Conservation (phyloP, 2,888 invertebrate genomes). For the Melolontha melolontha region DNA sequence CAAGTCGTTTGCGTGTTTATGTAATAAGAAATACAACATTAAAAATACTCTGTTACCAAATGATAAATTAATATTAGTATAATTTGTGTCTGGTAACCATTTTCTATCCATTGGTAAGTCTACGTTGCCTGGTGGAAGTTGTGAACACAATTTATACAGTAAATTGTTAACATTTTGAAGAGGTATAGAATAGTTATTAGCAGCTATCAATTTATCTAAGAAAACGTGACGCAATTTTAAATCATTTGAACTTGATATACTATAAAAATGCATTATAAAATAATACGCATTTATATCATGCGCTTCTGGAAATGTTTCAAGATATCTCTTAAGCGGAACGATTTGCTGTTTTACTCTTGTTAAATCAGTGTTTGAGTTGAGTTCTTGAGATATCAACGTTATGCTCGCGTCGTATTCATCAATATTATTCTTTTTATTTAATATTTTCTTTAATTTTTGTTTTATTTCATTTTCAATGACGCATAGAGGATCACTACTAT, state of each 20-base stretch:
- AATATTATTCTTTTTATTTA: constrained; percentile 34
- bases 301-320: neutral
- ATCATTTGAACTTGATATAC: constrained; percentile 62
- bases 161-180: constrained; percentile 18
- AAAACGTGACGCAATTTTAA: constrained; percentile 49
- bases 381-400: constrained; percentile 63
- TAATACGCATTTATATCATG: constrained; percentile 46
- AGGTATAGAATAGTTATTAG: neutral
- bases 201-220: constrained; percentile 18
- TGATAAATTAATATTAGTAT: constrained; percentile 35
- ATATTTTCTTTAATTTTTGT: constrained; percentile 43
- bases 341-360: constrained; percentile 70
- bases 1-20: neutral
- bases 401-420: constrained; percentile 56
- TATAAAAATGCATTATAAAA: constrained; percentile 64
- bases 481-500: constrained; percentile 65
- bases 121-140: neutral
- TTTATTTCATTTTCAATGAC: constrained; percentile 67
- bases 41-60: constrained; percentile 47
- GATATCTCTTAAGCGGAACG: neutral
- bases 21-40: constrained; percentile 46
- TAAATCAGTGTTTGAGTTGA: constrained; percentile 68
- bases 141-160: constrained; percentile 19
- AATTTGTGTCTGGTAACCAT: constrained; percentile 58
- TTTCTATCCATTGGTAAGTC: constrained; percentile 58